Percentiles rank a stretch among this genome's conserved stretches.
phyloP scores from a whole-genome alignment of 2,888 invertebrate genomes.

The Thera britannica region DNA sequence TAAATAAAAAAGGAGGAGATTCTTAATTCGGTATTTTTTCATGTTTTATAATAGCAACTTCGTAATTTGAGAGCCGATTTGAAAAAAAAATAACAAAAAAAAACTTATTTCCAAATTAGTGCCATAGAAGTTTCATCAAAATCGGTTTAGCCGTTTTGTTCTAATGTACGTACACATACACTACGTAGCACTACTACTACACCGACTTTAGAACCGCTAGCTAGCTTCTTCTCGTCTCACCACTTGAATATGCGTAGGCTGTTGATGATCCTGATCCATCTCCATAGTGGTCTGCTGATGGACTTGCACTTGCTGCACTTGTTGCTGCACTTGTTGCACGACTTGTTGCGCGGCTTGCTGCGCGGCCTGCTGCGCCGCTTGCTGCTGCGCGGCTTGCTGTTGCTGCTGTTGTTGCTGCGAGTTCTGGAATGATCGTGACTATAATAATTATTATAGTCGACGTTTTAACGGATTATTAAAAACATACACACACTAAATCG shows the following conservation, averaged over 20 bases:
- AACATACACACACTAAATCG: no score
- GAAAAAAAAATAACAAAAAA: no score
- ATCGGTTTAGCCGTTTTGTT: no score
- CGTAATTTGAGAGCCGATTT: no score
- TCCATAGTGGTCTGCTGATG: conserved; percentile 71
- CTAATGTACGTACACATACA: no score
- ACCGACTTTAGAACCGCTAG: no score
- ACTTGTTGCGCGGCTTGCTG: conserved; percentile 61
- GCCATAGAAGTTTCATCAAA: no score
- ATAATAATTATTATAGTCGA: conserved; percentile 30
- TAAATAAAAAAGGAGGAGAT: no score
- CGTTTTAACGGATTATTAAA: conserved; percentile 18
- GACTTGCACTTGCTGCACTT: conserved; percentile 60
- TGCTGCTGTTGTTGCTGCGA: conserved; percentile 55
- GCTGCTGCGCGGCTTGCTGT: conserved; percentile 62
- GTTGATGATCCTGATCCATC: conserved; percentile 76
- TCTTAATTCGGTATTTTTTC: no score
- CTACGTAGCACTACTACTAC: no score
- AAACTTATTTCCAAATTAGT: no score
- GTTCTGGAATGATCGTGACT: conserved; percentile 31
- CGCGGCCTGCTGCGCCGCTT: conserved; percentile 59
- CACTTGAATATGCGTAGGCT: conserved; percentile 81
- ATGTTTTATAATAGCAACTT: no score
- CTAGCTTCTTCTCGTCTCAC: conserved; percentile 49
- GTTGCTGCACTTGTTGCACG: conserved; percentile 67